Evolutionary conservation across 1,140 invertebrate genomes (phyloP), one percentile per base, ranked within the genome.

Genomic region (Teleogryllus occipitalis): DNA sequence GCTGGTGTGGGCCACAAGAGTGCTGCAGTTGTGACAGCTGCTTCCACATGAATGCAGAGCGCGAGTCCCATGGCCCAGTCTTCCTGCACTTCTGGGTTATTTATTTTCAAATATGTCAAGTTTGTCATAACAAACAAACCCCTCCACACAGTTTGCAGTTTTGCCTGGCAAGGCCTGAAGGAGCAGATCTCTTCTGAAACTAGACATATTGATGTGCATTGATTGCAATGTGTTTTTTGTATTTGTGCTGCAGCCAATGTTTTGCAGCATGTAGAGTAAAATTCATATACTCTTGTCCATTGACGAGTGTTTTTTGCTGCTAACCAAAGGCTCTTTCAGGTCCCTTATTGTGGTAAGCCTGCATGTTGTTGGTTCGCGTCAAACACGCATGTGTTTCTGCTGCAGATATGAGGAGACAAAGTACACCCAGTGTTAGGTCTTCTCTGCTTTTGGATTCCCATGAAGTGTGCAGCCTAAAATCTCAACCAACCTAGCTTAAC

Each of bases 21-120:
- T 18, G 46, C 21, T 73, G 78, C 78, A 47, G 78, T 78, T 0
- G 78, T 74, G 27, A 78, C 78, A 21, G 78, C 78, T 22, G 78
- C 73, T 10, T 78, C 78, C 15, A 78, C 78, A 22, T 78, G 78
- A 78, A 73, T 65, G 54, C 54, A 65, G 54, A 39, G 5, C 27
- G 27, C 1, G 27, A 65, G 54, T 14, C 1, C 54, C 54, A 14
- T 7, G 54, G 54, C 54, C 54, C 54, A 65, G 54, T 65, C 54
- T 65, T 65, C 54, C 54, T 65, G 54, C 54, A 65, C 54, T 65
- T 65, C 54, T 65, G 54, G 54, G 54, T 65, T 65, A 65, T 65
- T 65, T 65, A 65, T 65, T 65, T 65, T 65, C 10, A 39, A 39
- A 39, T 39, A 39, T 39, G 18, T 65, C 10, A 14, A 18, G 54